Evolutionary conservation across 2,113 vertebrate species (phyloP), one percentile per base, ranked within the genome.

Genomic region (Pycnonotus jocosus): DNA sequence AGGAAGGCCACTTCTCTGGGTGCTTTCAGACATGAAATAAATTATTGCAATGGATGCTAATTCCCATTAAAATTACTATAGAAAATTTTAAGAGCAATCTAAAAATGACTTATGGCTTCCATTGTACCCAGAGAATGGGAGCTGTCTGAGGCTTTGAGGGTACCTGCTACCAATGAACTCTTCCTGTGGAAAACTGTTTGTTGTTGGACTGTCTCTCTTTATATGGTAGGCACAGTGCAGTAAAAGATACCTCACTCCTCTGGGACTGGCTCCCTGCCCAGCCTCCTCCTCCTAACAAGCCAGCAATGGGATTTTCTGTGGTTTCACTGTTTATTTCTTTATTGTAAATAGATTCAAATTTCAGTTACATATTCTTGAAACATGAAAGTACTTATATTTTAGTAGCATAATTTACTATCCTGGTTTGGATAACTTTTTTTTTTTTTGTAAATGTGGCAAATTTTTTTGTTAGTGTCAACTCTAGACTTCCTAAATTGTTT

Each of bases 201-300:
- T 47, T 92, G 33, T 77, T 81, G 53, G 51, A 37, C 57, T 6
- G 2, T 48, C 33, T 95, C 33, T 71, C 56, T 66, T 73, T 56
- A 12, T 45, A 35, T 12, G n/a, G 76, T 80, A 74, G 69, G 87
- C 62, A 81, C 44, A 84, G 68, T 72, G 53, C 2, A 1, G 89
- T 65, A 91, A 68, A 93, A 96, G 48, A 71, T 71, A 72, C 40
- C 58, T 93, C 90, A 28, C 21, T 94, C 37, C 66, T 71, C 37
- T 86, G 70, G 70, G 56, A 64, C 74, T 94, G 92, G 81, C 79
- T 94, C 35, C 57, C 51, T 62, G 69, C 92, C 87, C 53, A 94
- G 12, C 84, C 82, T 96, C 83, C 96, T 97, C 85, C n/a, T n/a
- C n/a, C n/a, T n/a, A n/a, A n/a, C n/a, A n/a, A n/a, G n/a, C n/a